A percentile compares a stretch with the other conserved stretches of the same genome.
phyloP scores from a whole-genome alignment of 2,113 vertebrate genomes.

The Tichodroma muraria region DNA sequence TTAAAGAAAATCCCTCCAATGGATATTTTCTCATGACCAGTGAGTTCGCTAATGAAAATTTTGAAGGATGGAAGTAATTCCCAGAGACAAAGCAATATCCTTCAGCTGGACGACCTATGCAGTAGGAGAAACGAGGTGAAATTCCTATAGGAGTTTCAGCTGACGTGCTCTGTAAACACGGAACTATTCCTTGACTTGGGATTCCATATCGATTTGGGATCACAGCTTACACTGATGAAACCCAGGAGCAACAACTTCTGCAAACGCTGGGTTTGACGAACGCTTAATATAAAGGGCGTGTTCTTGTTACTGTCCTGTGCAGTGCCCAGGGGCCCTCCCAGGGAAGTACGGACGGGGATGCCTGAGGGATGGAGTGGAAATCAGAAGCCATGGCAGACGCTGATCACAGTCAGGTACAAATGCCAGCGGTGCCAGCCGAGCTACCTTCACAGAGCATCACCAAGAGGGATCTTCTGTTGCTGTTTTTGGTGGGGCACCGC shows the following conservation, averaged over 20 bases:
- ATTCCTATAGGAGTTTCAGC: neutral
- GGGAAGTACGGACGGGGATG: neutral
- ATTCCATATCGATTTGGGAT: neutral
- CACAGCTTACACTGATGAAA: neutral
- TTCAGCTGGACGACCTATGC: neutral
- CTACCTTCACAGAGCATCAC: no score
- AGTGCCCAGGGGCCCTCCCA: neutral
- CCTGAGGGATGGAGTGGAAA: neutral
- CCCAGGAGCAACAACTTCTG: no score
- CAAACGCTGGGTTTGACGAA: neutral
- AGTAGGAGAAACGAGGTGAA: neutral
- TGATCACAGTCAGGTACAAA: neutral
- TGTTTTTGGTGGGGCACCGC: neutral
- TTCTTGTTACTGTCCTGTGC: neutral
- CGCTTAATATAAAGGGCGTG: accelerated
- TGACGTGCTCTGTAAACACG: neutral
- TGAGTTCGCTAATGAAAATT: neutral
- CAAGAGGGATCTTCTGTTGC: accelerated
- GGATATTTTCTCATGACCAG: neutral
- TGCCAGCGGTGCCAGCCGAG: neutral
- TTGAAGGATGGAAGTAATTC: neutral
- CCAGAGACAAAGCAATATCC: accelerated
- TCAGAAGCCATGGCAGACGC: neutral
- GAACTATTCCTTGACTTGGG: neutral
- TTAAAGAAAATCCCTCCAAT: neutral